phyloP scores from a whole-genome alignment of 2,113 vertebrate genomes.

The Cochlearius cochlearius region DNA sequence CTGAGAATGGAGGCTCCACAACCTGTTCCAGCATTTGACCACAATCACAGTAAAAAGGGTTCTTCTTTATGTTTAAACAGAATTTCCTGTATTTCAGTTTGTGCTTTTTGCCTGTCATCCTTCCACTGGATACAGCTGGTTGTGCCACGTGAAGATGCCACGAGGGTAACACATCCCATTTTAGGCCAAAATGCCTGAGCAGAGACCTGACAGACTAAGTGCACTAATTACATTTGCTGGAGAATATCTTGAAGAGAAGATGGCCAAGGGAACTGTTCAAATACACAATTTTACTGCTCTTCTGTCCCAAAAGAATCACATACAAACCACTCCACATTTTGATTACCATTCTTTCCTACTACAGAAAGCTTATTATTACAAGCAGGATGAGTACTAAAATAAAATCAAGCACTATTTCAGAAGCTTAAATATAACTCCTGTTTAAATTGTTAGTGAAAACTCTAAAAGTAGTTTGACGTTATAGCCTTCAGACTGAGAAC shows the following conservation, averaged over 20 bases:
- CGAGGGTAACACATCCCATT: not conserved
- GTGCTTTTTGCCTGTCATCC: not conserved
- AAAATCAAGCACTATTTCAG: conserved; percentile 26
- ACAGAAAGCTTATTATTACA: not conserved
- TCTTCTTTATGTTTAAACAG: not conserved
- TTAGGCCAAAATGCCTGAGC: not conserved
- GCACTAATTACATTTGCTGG: not conserved
- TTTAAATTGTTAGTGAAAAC: not conserved
- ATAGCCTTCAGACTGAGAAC: not conserved
- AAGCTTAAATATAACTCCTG: not conserved
- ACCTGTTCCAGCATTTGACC: not conserved
- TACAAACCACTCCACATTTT: not conserved
- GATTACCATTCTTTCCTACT: not conserved
- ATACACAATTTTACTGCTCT: not conserved
- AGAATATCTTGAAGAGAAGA: not conserved
- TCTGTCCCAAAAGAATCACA: not conserved
- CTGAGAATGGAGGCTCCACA: not conserved
- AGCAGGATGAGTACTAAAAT: not conserved
- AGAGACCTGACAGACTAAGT: not conserved
- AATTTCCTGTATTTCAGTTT: not conserved
- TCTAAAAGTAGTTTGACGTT: not conserved
- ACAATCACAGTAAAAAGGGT: not conserved
- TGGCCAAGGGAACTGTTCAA: not conserved
- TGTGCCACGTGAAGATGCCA: not conserved
- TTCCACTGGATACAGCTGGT: not conserved